A percentile compares a stretch with the other conserved stretches of the same genome.
These are phyloP conservation scores for Drosophila pseudoobscura DNA, from an alignment of 1,140 invertebrate genomes.

Conservation along the genomic window DNA sequence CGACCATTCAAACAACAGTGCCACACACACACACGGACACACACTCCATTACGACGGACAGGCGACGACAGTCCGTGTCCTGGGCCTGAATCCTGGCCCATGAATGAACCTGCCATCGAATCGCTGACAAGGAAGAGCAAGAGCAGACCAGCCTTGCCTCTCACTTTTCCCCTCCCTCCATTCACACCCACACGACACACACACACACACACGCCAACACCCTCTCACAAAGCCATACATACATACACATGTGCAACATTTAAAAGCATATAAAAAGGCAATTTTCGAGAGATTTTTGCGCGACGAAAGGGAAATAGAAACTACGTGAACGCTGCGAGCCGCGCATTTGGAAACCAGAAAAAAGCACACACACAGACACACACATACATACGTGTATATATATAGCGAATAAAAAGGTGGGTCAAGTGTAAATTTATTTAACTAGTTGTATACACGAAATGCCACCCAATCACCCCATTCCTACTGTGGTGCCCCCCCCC, in stretches of 20 bases:
- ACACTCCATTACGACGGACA: too few species aligned
- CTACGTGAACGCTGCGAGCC: constrained; percentile 58
- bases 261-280: constrained; percentile 66
- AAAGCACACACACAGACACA: constrained; percentile 20
- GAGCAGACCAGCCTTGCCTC: constrained; percentile 2
- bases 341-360: constrained; percentile 57
- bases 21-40: too few species aligned
- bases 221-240: constrained; percentile 9
- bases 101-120: too few species aligned
- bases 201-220: not conserved
- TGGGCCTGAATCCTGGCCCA: too few species aligned
- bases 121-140: constrained; percentile 32
- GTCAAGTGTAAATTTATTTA: constrained; percentile 80
- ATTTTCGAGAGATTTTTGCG: constrained; percentile 67
- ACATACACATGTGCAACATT: constrained; percentile 51
- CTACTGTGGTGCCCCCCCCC: too few species aligned
- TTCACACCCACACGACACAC: constrained; percentile 25
- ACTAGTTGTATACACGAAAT: constrained; percentile 76
- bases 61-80: too few species aligned
- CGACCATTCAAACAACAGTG: too few species aligned
- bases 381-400: not conserved
- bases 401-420: constrained; percentile 67
- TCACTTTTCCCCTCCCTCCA: constrained; percentile 20
- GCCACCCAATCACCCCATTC: constrained; percentile 6
- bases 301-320: constrained; percentile 51